Percentiles rank a stretch among this genome's conserved stretches.
phyloP scores from a whole-genome alignment of 2,888 invertebrate genomes.

The Resseliella maxima region DNA sequence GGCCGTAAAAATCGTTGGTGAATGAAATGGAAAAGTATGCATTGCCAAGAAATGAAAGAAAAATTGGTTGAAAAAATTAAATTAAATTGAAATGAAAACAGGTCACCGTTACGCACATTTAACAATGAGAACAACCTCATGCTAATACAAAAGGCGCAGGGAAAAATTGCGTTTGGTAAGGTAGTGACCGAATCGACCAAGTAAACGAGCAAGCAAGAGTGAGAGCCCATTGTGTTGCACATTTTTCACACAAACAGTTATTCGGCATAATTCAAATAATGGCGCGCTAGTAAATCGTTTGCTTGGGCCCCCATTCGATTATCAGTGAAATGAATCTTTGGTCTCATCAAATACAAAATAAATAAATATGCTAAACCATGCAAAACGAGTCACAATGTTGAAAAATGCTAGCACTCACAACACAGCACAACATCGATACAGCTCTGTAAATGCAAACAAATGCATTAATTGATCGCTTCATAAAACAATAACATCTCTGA shows the following conservation, averaged over 20 bases:
- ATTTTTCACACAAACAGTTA: conserved; percentile 19
- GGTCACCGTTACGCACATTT: conserved; percentile 51
- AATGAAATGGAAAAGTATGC: conserved; percentile 11
- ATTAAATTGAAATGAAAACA: conserved; percentile 13
- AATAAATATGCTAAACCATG: too few species aligned
- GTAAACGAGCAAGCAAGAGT: too few species aligned
- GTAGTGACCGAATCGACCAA: neutral
- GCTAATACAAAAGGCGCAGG: neutral
- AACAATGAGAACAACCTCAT: conserved; percentile 40
- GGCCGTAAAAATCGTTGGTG: neutral
- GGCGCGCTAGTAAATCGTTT: too few species aligned
- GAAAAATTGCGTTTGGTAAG: conserved; percentile 1
- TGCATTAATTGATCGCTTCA: conserved; percentile 7
- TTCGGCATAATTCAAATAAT: neutral
- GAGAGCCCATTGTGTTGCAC: conserved; percentile 16
- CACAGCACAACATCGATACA: neutral
- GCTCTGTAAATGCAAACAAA: conserved; percentile 7
- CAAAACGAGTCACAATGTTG: too few species aligned
- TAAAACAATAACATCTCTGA: neutral
- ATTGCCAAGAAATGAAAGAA: neutral
- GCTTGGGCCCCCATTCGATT: neutral
- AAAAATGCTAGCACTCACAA: too few species aligned
- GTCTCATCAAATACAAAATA: too few species aligned
- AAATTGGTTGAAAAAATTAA: neutral
- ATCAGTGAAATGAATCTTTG: neutral